Percentiles rank a stretch among this genome's conserved stretches.
These are phyloP conservation scores for Netelia fuscicornis DNA, from an alignment of 2,888 invertebrate species.

Conservation along the genomic window DNA sequence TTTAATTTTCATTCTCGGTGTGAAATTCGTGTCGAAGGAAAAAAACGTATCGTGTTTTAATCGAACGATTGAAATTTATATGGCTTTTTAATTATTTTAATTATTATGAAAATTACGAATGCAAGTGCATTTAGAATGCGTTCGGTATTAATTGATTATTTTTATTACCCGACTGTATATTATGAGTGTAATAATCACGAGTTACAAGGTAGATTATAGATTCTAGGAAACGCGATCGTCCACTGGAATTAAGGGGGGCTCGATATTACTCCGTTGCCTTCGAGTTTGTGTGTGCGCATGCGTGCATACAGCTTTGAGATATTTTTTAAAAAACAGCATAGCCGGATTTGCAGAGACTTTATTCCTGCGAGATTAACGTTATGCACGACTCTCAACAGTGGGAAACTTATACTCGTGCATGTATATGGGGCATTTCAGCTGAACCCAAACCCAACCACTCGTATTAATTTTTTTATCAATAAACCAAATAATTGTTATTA, in stretches of 20 bases:
- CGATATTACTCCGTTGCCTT: conserved; percentile 38
- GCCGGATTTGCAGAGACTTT: conserved; percentile 60
- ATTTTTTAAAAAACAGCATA: conserved; percentile 23
- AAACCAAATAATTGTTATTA: no score
- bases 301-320: conserved; percentile 12
- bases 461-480: no score
- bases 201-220: conserved; percentile 54
- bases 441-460: neutral
- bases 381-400: conserved; percentile 46
- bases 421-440: neutral
- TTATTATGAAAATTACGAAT: neutral
- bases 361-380: conserved; percentile 63
- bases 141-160: conserved; percentile 41
- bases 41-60: neutral
- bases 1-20: neutral
- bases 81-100: neutral
- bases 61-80: conserved; percentile 1
- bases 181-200: conserved; percentile 37
- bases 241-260: conserved; percentile 56
- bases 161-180: conserved; percentile 1
- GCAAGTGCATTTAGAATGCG: neutral
- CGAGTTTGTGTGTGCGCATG: neutral
- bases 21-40: conserved; percentile 5
- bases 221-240: conserved; percentile 65
- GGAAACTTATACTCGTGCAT: conserved; percentile 10